Percentiles rank a stretch among this genome's conserved stretches.
These are phyloP conservation scores for Andrena minutula DNA, from an alignment of 2,888 invertebrate species.

Conservation along the genomic window DNA sequence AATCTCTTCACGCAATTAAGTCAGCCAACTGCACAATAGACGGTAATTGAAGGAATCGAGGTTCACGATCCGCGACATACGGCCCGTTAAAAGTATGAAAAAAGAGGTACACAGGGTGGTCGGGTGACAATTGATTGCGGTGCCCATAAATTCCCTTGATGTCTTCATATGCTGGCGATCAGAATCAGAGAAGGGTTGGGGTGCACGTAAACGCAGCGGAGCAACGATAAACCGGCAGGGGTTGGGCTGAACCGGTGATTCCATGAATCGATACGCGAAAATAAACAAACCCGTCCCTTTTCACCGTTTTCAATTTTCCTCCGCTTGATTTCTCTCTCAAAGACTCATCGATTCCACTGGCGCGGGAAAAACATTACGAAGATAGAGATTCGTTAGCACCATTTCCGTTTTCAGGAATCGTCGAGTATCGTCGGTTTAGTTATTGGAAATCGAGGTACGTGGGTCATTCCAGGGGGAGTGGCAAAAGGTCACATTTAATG, in stretches of 20 bases:
- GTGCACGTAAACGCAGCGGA: constrained; percentile 14
- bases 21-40: constrained; percentile 64
- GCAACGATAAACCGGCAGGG: constrained; percentile 45
- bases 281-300: constrained; percentile 15
- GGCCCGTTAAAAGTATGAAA: constrained; percentile 51
- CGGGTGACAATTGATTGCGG: constrained; percentile 77
- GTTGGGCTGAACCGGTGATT: constrained; percentile 37
- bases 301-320: background rate
- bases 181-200: constrained; percentile 70
- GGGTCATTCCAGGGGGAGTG: background rate
- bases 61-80: constrained; percentile 57
- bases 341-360: background rate
- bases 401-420: background rate
- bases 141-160: constrained; percentile 81
- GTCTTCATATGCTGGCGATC: constrained; percentile 73
- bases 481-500: constrained; percentile 4
- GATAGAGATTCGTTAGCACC: no score
- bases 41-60: constrained; percentile 69
- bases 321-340: background rate
- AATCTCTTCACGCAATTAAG: constrained; percentile 58
- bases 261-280: constrained; percentile 31
- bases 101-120: constrained; percentile 18
- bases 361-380: no score
- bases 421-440: background rate
- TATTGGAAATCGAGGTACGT: background rate